A percentile compares a stretch with the other conserved stretches of the same genome.
Conservation (phyloP, 1,140 invertebrate species). For the Drosophila elegans region DNA sequence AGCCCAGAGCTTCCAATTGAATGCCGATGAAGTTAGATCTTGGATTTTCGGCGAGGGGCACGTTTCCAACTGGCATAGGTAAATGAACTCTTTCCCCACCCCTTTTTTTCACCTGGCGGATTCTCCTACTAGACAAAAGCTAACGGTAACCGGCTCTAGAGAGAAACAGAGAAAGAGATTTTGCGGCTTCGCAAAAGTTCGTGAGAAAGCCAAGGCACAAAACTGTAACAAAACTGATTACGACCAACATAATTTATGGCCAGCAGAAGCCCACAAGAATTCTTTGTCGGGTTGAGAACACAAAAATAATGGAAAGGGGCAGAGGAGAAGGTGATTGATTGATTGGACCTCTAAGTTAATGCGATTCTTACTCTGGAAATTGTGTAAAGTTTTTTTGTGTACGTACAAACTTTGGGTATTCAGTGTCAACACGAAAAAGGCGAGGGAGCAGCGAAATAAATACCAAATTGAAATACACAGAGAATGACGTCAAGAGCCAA, state of each 20-base stretch:
- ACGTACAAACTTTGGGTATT: slow-evolving; percentile 36
- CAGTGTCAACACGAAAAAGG: slow-evolving; percentile 29
- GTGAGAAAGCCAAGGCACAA: slow-evolving; percentile 62
- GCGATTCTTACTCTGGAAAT: slow-evolving; percentile 37
- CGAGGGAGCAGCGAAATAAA: slow-evolving; percentile 11
- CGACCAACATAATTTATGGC: slow-evolving; percentile 73
- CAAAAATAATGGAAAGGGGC: background rate
- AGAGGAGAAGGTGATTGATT: slow-evolving; percentile 42
- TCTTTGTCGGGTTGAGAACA: slow-evolving; percentile 34
- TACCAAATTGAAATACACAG: slow-evolving; percentile 5
- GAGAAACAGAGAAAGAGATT: slow-evolving; percentile 20
- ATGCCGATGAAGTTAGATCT: slow-evolving; percentile 45
- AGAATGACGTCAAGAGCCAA: slow-evolving; percentile 26
- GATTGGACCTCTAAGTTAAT: slow-evolving; percentile 52
- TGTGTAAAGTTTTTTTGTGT: slow-evolving; percentile 2
- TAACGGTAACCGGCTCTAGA: slow-evolving; percentile 62
- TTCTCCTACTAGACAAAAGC: slow-evolving; percentile 55
- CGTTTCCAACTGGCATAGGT: slow-evolving; percentile 61
- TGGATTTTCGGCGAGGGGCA: slow-evolving; percentile 36
- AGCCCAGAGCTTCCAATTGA: slow-evolving; percentile 19
- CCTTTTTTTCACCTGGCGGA: slow-evolving; percentile 28
- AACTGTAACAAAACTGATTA: slow-evolving; percentile 81
- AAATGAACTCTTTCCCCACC: slow-evolving; percentile 59
- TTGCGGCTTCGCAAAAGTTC: slow-evolving; percentile 60
- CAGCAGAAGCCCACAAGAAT: slow-evolving; percentile 59